Conservation (phyloP, 2,888 invertebrate species). For the Atethmia centrago region DNA sequence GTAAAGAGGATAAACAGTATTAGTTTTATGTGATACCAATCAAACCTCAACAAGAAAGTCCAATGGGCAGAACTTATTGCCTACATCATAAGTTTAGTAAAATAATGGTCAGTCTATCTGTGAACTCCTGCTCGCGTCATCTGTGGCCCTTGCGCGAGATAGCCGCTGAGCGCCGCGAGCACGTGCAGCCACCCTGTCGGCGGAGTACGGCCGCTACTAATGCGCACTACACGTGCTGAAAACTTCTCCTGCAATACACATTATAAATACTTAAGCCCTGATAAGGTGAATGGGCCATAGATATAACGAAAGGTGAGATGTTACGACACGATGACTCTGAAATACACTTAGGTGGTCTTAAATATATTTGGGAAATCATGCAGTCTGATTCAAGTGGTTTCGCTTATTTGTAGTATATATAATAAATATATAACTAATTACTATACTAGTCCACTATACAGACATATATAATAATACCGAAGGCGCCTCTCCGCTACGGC, state of each 20-base stretch:
- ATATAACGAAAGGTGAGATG: background rate
- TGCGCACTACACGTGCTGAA: constrained; percentile 11
- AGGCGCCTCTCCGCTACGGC: background rate
- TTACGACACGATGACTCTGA: too few relatives aligned
- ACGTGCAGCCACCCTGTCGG: constrained; percentile 17
- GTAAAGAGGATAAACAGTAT: background rate
- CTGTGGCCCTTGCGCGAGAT: constrained; percentile 28
- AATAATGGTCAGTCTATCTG: constrained; percentile 3
- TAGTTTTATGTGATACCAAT: background rate
- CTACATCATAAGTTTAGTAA: background rate
- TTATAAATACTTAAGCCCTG: background rate
- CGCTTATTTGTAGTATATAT: background rate
- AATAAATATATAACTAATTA: background rate
- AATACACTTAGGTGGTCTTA: background rate
- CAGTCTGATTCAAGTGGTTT: too few relatives aligned
- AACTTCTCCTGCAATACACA: background rate
- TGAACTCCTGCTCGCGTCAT: constrained; percentile 18
- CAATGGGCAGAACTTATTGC: background rate
- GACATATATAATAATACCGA: background rate
- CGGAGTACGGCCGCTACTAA: background rate
- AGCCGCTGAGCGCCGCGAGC: background rate
- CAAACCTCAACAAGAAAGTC: background rate
- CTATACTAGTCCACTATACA: background rate
- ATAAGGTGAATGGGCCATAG: background rate
- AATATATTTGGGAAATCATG: constrained; percentile 1